phyloP scores from a whole-genome alignment of 2,113 vertebrate species.

The Tragelaphus imberbis region DNA sequence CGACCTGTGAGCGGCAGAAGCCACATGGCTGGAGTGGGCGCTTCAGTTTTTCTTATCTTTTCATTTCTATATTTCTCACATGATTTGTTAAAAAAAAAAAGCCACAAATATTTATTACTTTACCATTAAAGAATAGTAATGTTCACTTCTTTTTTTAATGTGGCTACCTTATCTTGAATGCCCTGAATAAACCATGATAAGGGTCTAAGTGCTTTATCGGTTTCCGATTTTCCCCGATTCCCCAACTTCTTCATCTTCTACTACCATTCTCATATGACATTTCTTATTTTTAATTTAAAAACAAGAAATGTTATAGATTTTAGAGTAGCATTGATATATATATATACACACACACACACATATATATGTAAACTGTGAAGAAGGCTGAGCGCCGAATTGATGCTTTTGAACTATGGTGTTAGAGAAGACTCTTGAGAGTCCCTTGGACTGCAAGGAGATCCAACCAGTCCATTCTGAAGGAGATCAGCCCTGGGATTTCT shows the following conservation, averaged over 20 bases:
- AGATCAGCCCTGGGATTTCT: too few species aligned
- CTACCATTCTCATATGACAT: background rate
- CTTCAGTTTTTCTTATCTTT: background rate
- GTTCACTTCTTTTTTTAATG: background rate
- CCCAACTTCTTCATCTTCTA: background rate
- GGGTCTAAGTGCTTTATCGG: background rate
- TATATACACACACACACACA: background rate
- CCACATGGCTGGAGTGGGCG: fast-evolving
- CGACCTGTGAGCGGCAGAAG: background rate
- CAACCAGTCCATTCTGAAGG: too few species aligned
- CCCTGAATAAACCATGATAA: background rate
- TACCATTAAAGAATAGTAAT: background rate
- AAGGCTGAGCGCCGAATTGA: too few species aligned
- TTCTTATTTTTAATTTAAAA: background rate
- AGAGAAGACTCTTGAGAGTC: too few species aligned
- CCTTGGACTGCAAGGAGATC: too few species aligned
- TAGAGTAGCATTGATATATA: background rate
- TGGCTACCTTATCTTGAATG: background rate
- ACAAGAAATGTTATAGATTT: background rate
- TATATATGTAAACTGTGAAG: too few species aligned
- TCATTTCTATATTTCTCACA: background rate
- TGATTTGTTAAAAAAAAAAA: background rate
- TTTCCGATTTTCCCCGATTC: background rate
- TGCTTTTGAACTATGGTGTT: too few species aligned
- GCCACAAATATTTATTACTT: background rate